Evolutionary conservation across 1,140 invertebrate species (phyloP).

Genomic region (honey bee (Apis mellifera)): Amel_HAv3.1 CM009946.2:6761501-6762000

Average conservation of each 20-base stretch:
- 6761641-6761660: neutral
- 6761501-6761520: neutral
- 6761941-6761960: neutral
- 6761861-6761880: no score
- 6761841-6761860: neutral
- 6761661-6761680: no score
- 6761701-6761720: no score
- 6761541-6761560: neutral
- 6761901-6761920: neutral
- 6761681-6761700: no score
- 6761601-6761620: neutral
- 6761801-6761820: neutral
- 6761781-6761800: neutral
- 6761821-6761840: neutral
- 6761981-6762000: no score
- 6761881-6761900: neutral
- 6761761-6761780: neutral
- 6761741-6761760: no score
- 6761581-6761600: neutral
- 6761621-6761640: neutral
- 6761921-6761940: neutral
- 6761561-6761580: neutral
- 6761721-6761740: no score
- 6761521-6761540: neutral
- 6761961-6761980: neutral